These are phyloP conservation scores for Macquaria ambigua DNA, from an alignment of 2,113 vertebrate genomes.

Conservation along the genomic window DNA sequence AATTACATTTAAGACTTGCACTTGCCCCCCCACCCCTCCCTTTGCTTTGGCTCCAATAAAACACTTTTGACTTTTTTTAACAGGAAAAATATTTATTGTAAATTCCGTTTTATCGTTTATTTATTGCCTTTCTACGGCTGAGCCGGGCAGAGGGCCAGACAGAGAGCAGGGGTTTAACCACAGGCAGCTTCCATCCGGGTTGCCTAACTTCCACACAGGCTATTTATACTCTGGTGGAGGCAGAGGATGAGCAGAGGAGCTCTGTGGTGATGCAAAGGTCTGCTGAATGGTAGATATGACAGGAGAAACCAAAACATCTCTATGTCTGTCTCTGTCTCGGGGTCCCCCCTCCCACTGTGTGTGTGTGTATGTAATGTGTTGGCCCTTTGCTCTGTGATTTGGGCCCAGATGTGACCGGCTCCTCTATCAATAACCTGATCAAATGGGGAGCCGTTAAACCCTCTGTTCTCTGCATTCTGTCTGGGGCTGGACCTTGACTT, in stretches of 20 bases:
- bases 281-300: constrained; percentile 24
- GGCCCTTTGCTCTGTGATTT: constrained; percentile 44
- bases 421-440: constrained; percentile 66
- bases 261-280: constrained; percentile 24
- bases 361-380: constrained; percentile 57
- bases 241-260: neutral
- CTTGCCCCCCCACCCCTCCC: constrained; percentile 15
- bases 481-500: constrained; percentile 14
- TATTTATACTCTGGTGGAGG: constrained; percentile 48
- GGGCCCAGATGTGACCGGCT: constrained; percentile 70
- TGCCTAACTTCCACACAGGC: constrained; percentile 12
- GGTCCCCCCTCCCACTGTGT: neutral
- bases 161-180: constrained; percentile 18
- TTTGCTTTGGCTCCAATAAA: constrained; percentile 10
- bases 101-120: constrained; percentile 52
- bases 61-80: constrained; percentile 14
- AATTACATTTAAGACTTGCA: neutral
- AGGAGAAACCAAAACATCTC: constrained; percentile 21
- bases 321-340: neutral
- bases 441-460: constrained; percentile 30
- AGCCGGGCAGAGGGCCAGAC: constrained; percentile 34
- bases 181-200: constrained; percentile 17
- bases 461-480: constrained; percentile 4
- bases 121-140: constrained; percentile 47
- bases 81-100: constrained; percentile 59